Conservation (phyloP, 2,797 vertebrate genomes). For the Protonibea diacanthus region DNA sequence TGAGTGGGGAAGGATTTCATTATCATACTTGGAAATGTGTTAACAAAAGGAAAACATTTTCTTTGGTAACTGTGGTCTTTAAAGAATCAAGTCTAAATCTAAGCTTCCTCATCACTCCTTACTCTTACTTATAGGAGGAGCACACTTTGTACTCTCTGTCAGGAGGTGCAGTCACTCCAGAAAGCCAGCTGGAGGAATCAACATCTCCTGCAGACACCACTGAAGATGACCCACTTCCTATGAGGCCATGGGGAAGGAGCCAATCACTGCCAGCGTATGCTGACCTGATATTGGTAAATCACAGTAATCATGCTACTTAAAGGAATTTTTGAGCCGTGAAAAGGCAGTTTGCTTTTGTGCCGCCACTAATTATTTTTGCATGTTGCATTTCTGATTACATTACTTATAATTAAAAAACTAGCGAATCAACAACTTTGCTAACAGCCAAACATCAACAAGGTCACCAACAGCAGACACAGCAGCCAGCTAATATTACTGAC, state of each 20-base stretch:
- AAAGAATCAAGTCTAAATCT: neutral
- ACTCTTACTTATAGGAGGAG: slow-evolving; percentile 69
- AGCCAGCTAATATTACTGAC: too few relatives aligned
- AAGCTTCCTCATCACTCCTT: neutral
- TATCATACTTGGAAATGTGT: too few relatives aligned
- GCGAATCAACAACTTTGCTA: too few relatives aligned
- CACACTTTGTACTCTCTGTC: slow-evolving; percentile 72
- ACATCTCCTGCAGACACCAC: slow-evolving; percentile 77
- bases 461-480: too few relatives aligned
- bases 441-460: too few relatives aligned
- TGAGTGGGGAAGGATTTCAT: too few relatives aligned
- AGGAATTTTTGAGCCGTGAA: too few relatives aligned
- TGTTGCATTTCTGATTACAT: too few relatives aligned
- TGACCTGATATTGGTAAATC: slow-evolving; percentile 79
- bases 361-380: neutral
- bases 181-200: slow-evolving; percentile 77
- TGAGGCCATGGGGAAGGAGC: slow-evolving; percentile 81
- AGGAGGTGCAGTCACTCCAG: slow-evolving; percentile 74
- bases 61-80: neutral
- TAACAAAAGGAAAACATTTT: too few relatives aligned
- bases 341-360: too few relatives aligned
- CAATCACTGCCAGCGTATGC: slow-evolving; percentile 82
- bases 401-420: too few relatives aligned
- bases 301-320: neutral
- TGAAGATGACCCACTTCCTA: slow-evolving; percentile 74